Conservation (phyloP, 2,888 invertebrate species). For the Lysandra bellargus region DNA sequence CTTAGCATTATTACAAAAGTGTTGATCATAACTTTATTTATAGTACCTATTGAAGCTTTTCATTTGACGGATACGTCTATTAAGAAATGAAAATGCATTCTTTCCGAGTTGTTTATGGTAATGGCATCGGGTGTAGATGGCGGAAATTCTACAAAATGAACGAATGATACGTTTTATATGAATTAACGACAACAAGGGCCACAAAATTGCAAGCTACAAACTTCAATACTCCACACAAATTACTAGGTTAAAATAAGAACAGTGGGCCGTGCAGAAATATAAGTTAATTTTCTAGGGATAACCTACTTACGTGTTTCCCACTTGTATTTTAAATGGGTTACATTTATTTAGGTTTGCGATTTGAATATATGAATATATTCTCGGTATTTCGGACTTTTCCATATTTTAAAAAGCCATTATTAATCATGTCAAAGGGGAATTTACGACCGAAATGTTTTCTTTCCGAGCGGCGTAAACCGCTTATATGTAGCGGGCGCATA, state of each 20-base stretch:
- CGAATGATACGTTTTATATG: background rate
- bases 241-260: background rate
- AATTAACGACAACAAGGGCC: background rate
- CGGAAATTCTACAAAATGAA: background rate
- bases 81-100: constrained; percentile 15
- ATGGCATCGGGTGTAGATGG: background rate
- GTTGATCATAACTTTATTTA: constrained; percentile 30
- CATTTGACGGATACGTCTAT: constrained; percentile 20
- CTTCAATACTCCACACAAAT: background rate
- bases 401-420: constrained; percentile 35
- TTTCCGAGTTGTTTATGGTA: constrained; percentile 7
- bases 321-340: constrained; percentile 26
- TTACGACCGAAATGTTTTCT: constrained; percentile 37
- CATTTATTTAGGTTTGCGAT: constrained; percentile 21
- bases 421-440: constrained; percentile 36
- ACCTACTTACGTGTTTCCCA: constrained; percentile 19
- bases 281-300: constrained; percentile 22
- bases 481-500: constrained; percentile 41
- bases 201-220: background rate
- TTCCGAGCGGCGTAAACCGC: constrained; percentile 39
- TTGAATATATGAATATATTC: constrained; percentile 25
- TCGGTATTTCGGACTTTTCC: constrained; percentile 26
- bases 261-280: constrained; percentile 12
- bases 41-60: constrained; percentile 20
- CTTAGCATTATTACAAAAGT: constrained; percentile 30